These are phyloP conservation scores for Oxyura jamaicensis DNA, from an alignment of 2,113 vertebrate genomes.

Conservation along the genomic window DNA sequence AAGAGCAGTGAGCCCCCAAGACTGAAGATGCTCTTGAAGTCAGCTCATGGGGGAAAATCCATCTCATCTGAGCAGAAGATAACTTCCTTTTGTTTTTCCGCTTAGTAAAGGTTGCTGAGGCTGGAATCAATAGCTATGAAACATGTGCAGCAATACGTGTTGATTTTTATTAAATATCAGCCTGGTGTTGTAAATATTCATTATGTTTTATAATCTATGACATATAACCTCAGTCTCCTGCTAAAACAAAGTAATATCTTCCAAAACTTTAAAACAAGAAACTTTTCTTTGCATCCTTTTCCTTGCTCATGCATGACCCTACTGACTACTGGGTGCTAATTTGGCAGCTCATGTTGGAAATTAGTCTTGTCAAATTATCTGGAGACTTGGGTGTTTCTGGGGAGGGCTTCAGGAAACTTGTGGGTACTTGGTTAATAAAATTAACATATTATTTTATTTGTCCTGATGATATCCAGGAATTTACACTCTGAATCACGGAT, in stretches of 20 bases:
- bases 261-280: neutral
- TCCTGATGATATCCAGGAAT: neutral
- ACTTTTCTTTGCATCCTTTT: neutral
- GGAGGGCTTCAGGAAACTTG: neutral
- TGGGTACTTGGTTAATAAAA: neutral
- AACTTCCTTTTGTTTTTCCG: neutral
- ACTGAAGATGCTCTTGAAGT: neutral
- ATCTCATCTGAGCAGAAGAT: neutral
- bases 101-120: neutral
- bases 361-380: neutral
- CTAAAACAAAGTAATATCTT: neutral
- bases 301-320: accelerated
- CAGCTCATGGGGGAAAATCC: neutral
- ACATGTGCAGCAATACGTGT: neutral
- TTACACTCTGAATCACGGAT: accelerated
- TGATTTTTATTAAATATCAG: constrained; percentile 4
- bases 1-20: neutral
- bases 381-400: neutral
- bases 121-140: neutral
- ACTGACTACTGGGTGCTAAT: neutral
- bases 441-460: neutral
- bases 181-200: neutral
- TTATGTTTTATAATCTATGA: neutral
- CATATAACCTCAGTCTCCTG: neutral
- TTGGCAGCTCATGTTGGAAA: neutral